Evolutionary conservation across 1,140 invertebrate species (phyloP), one percentile per base, ranked within the genome.

Genomic region (Rhysida immarginata): DNA sequence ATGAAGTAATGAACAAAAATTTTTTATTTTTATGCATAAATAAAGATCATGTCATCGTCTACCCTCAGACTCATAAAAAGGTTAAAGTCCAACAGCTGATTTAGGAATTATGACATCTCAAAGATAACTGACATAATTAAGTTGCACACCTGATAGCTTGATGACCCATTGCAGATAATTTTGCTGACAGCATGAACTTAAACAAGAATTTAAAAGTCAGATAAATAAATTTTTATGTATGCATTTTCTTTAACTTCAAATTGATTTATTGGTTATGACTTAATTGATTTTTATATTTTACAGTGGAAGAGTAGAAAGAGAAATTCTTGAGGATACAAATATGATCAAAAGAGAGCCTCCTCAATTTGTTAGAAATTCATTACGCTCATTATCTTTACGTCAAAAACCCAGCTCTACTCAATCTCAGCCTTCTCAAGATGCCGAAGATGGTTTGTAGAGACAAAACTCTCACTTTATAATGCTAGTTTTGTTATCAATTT

Each of bases 251-350:
- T 59, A 5, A 58, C 24, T 58, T 49, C n/a, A 48, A 23, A 57
- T 8, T n/a, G 26, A 16, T 56, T 1, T 21, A 11, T 2, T 41
- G 26, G 26, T 3, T 25, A 11, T 20, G 14, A 1, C 16, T 43
- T 11, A 49, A 11, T 25, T 56, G 52, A 16, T 26, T 29, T 27
- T 27, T 50, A 16, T 49, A 57, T 21, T 58, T 60, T 91, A 87
- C 70, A 84, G 84, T 51, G 90, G 90, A 1, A 75, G 88, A 55
- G 90, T 88, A 18, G 88, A 94, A 69, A 76, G 81, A 41, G 90
- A 95, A 73, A 85, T 93, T 52, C 70, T 91, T 49, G 82, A 84
- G 64, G 84, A 85, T 46, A 61, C 59, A 21, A 65, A 62, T 42
- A 54, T 57, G n/a, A 58, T 64, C 25, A 52, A 61, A 44, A 50